Conservation (phyloP, 2,888 invertebrate genomes). For the Sesia bembeciformis region DNA sequence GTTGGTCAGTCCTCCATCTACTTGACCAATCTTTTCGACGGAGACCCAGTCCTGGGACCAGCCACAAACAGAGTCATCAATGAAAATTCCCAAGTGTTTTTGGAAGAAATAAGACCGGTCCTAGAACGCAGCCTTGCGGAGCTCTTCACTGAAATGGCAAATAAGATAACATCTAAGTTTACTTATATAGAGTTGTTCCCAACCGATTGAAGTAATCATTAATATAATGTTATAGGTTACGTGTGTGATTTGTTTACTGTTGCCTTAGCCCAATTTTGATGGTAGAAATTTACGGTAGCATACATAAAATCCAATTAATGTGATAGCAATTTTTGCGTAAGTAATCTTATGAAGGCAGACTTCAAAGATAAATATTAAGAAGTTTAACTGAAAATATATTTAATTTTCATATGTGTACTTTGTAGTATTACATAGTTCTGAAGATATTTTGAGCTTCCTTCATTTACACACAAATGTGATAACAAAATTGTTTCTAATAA, state of each 20-base stretch:
- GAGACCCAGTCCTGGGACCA: conserved; percentile 77
- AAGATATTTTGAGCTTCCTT: too few relatives aligned
- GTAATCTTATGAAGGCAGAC: too few relatives aligned
- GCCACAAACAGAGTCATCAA: conserved; percentile 80
- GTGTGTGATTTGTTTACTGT: background rate
- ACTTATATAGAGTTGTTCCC: conserved; percentile 82
- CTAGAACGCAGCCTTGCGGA: conserved; percentile 77
- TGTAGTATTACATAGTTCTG: too few relatives aligned
- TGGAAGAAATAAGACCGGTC: conserved; percentile 80
- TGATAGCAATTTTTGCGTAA: background rate
- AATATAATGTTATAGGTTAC: background rate
- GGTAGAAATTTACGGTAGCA: background rate
- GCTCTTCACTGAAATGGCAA: conserved; percentile 80
- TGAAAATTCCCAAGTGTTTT: conserved; percentile 78
- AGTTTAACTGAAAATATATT: too few relatives aligned
- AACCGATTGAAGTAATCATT: conserved; percentile 18
- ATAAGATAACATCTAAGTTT: conserved; percentile 79
- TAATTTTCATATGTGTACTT: too few relatives aligned
- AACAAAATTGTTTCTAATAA: too few relatives aligned
- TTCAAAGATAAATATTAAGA: too few relatives aligned
- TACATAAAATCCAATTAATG: background rate
- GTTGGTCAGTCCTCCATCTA: conserved; percentile 76
- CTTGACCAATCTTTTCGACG: conserved; percentile 79
- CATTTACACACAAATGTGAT: too few relatives aligned
- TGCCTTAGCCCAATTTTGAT: background rate